phyloP scores from a whole-genome alignment of 2,888 invertebrate species.

The Pinctada fucata region DNA sequence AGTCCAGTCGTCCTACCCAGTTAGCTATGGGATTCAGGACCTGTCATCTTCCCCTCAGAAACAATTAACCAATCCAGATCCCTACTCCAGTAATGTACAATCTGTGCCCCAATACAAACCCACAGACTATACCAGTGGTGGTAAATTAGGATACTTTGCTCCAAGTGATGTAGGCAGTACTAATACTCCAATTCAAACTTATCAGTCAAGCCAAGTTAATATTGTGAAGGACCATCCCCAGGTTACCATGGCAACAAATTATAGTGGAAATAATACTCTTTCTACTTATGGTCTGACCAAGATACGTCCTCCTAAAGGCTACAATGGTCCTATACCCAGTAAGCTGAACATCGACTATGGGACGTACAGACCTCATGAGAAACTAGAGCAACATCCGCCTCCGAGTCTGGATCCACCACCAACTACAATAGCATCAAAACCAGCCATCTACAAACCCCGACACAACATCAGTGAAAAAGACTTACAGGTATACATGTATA shows the following conservation, averaged over 20 bases:
- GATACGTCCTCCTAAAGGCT: background rate
- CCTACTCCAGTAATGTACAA: background rate
- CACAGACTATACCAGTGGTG: background rate
- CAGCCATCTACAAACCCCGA: slow-evolving; percentile 23
- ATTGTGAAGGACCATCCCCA: background rate
- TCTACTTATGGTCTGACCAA: background rate
- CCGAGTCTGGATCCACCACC: slow-evolving; percentile 12
- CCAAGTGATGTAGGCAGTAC: background rate
- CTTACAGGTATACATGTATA: background rate
- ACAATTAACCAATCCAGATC: background rate
- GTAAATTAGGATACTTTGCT: background rate
- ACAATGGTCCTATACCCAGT: background rate
- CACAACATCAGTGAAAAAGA: slow-evolving; percentile 30
- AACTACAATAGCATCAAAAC: background rate
- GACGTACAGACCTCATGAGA: background rate
- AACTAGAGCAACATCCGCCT: background rate
- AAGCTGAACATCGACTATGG: background rate
- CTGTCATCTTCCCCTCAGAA: background rate
- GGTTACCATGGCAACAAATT: background rate
- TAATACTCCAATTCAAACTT: background rate
- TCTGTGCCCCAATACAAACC: background rate
- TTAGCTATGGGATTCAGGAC: background rate
- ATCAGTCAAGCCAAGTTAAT: background rate
- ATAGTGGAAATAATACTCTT: background rate
- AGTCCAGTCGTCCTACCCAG: background rate